Evolutionary conservation across 2,113 vertebrate species (phyloP), one percentile per base, ranked within the genome.

Genomic region (Sitta europaea): DNA sequence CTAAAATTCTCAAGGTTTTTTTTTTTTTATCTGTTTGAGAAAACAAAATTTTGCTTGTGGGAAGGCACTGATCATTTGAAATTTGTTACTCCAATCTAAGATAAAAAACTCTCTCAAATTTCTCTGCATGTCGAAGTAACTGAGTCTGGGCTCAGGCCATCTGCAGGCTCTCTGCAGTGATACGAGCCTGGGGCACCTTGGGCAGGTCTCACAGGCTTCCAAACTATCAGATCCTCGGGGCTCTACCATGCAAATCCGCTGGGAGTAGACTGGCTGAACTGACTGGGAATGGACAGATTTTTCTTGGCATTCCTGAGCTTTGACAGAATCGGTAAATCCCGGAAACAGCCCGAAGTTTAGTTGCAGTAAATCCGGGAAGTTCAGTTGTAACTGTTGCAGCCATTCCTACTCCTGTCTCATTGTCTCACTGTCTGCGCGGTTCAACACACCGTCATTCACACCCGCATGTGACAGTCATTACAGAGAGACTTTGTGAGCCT

Each of bases 171-270:
- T 59, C 53, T 71, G 51, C 1, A 2, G 51, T 17, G 24, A 10
- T 13, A 4, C 2, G 6, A 53, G 20, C 17, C n/a, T 76, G 54
- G 24, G 11, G 1, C 29, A 47, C 4, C n/a, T 43, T 0, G 2
- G 50, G 15, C 9, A 4, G 18, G 12, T 51, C 28, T 58, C 28
- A 47, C 10, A 36, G 27, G 5, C 33, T 53, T 68, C 43, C 2
- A 2, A 47, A 50, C 43, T 63, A 31, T 66, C 48, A 7, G 7
- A 4, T 58, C 14, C 22, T 67, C 36, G 40, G 51, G 10, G 25
- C 10, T 48, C 79, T 68, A 7, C 17, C 25, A 18, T 23, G 43
- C 4, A 77, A 67, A 63, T 57, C 38, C 27, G 42, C 59, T 12
- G 33, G 13, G 7, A 7, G 3, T 5, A 57, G 15, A 50, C 28